A percentile compares a stretch with the other conserved stretches of the same genome.
These are phyloP conservation scores for Serripes groenlandicus DNA, from an alignment of 2,888 invertebrate species.

Conservation along the genomic window DNA sequence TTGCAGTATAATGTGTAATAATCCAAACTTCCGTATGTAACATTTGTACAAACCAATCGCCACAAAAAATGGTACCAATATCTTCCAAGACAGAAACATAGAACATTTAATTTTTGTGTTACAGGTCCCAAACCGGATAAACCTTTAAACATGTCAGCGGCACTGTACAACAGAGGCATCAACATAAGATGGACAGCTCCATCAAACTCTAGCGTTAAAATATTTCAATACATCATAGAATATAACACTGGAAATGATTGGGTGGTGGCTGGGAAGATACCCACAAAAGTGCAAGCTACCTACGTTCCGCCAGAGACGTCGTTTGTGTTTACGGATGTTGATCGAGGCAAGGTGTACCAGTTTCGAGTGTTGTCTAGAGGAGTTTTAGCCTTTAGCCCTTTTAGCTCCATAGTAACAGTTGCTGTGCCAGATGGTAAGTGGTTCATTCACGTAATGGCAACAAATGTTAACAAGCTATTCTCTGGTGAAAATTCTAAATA, in stretches of 20 bases:
- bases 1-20: no score
- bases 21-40: no score
- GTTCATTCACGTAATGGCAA: background rate
- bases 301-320: conserved; percentile 56
- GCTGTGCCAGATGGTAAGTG: conserved; percentile 68
- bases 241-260: conserved; percentile 69
- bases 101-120: conserved; percentile 47
- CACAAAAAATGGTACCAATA: background rate
- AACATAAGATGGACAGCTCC: conserved; percentile 90
- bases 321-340: conserved; percentile 30
- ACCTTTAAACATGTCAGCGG: conserved; percentile 95
- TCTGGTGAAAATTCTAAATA: no score
- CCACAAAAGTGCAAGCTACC: conserved; percentile 35
- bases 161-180: conserved; percentile 95
- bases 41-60: no score
- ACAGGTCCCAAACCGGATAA: conserved; percentile 96
- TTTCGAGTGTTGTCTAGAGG: conserved; percentile 78
- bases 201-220: conserved; percentile 74
- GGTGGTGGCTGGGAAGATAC: conserved; percentile 45
- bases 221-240: conserved; percentile 82
- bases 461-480: background rate
- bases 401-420: conserved; percentile 73
- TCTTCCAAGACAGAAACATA: no score
- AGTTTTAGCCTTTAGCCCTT: conserved; percentile 74
- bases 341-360: conserved; percentile 67